Conservation (phyloP, 1,140 invertebrate genomes). For the Zaprionus capensis region DNA sequence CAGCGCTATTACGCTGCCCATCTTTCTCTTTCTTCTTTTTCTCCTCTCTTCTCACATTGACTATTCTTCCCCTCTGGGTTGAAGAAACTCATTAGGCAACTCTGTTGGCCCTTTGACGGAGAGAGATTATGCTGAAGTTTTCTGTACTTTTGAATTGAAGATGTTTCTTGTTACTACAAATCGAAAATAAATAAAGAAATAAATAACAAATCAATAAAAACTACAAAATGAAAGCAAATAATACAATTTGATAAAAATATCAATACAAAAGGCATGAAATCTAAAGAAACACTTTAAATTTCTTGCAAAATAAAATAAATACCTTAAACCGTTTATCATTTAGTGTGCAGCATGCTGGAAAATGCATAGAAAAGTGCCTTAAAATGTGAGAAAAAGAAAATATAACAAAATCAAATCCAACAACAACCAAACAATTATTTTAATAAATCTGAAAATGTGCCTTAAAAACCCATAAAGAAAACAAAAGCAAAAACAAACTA, state of each 20-base stretch:
- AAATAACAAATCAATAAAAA: background rate
- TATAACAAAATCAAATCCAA: constrained; percentile 29
- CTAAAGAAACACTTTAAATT: background rate
- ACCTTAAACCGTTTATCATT: background rate
- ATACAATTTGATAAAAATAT: background rate
- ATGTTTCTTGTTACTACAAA: background rate
- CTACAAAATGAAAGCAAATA: background rate
- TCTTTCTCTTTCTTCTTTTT: background rate
- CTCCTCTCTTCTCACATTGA: background rate
- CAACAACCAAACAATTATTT: constrained; percentile 2
- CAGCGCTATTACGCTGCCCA: background rate
- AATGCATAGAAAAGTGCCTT: constrained; percentile 66
- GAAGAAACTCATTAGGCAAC: constrained; percentile 37
- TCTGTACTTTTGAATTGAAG: background rate
- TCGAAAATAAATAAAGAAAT: background rate
- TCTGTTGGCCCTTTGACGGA: constrained; percentile 2
- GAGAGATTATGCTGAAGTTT: constrained; percentile 14
- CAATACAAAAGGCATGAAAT: background rate
- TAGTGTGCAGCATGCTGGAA: constrained; percentile 30
- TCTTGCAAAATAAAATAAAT: constrained; percentile 5
- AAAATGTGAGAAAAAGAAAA: constrained; percentile 35
- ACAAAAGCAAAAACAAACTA: background rate
- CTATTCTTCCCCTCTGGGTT: constrained; percentile 9
- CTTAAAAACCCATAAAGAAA: constrained; percentile 1
- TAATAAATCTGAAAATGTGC: constrained; percentile 39